Conservation (phyloP, 2,888 invertebrate species). For the Microctonus brassicae region DNA sequence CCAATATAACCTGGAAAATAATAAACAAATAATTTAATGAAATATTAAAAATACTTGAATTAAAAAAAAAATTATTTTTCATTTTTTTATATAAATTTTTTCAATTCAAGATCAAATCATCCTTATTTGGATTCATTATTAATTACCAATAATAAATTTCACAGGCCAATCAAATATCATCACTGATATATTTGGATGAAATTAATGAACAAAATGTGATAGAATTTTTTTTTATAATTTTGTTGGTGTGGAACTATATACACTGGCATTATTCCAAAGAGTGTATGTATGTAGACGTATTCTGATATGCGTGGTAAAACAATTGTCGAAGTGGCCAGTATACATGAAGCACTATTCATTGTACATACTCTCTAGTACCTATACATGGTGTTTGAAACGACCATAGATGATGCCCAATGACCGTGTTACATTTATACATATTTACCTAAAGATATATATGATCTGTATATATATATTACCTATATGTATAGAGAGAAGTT, state of each 20-base stretch:
- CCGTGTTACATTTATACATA: neutral
- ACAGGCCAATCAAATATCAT: no score
- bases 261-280: constrained; percentile 18
- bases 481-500: constrained; percentile 1
- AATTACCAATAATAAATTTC: no score
- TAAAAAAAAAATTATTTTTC: no score
- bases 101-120: no score
- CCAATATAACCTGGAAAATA: no score
- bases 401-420: neutral
- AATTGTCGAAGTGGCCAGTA: constrained; percentile 19
- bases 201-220: neutral
- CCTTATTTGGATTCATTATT: no score
- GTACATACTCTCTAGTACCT: constrained; percentile 10
- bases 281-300: neutral
- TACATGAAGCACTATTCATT: constrained; percentile 22
- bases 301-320: constrained; percentile 14
- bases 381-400: constrained; percentile 23
- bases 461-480: constrained; percentile 7
- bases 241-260: neutral
- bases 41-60: no score
- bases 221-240: no score
- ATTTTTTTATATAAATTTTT: no score
- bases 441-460: no score
- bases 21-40: no score
- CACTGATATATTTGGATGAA: no score